A percentile compares a stretch with the other conserved stretches of the same genome.
Evolutionary conservation across 2,888 invertebrate genomes (phyloP).

Genomic region (Euplagia quadripunctaria): DNA sequence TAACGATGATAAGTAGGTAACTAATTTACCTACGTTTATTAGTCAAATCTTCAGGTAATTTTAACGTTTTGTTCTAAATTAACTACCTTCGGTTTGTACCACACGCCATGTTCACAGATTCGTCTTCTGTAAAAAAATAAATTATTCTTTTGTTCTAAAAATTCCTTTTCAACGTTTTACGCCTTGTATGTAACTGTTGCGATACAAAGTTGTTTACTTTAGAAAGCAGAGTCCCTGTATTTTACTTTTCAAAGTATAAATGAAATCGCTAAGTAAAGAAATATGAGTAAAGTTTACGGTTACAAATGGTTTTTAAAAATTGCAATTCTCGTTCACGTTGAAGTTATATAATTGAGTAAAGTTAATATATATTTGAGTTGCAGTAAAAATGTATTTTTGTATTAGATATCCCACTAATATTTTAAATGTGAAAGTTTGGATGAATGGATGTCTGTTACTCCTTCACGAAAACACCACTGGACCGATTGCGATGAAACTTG

Average conservation of each 20-base stretch:
- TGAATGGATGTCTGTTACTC: no score
- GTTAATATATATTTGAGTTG: no score
- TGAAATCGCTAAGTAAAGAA: neutral
- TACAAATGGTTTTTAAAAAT: neutral
- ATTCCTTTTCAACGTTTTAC: conserved; percentile 47
- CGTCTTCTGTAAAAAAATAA: conserved; percentile 47
- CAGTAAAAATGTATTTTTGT: no score
- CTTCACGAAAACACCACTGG: no score
- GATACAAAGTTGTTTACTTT: conserved; percentile 36
- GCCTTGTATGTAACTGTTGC: conserved; percentile 31
- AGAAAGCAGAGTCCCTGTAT: conserved; percentile 27
- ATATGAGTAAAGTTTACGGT: neutral
- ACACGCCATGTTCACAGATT: conserved; percentile 27
- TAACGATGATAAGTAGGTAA: no score
- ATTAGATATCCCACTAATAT: no score
- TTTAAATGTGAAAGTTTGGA: no score
- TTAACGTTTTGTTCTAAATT: neutral
- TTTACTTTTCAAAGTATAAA: conserved; percentile 13
- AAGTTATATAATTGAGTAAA: neutral
- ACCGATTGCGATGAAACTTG: no score
- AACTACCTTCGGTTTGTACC: conserved; percentile 5
- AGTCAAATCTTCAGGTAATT: neutral
- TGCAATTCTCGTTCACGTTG: neutral
- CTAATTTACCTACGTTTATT: no score
- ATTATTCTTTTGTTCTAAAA: conserved; percentile 48